Evolutionary conservation across 37 sponge, comb jelly and placozoan species (phyloP).

Genomic region (Eunapius fragilis): DNA sequence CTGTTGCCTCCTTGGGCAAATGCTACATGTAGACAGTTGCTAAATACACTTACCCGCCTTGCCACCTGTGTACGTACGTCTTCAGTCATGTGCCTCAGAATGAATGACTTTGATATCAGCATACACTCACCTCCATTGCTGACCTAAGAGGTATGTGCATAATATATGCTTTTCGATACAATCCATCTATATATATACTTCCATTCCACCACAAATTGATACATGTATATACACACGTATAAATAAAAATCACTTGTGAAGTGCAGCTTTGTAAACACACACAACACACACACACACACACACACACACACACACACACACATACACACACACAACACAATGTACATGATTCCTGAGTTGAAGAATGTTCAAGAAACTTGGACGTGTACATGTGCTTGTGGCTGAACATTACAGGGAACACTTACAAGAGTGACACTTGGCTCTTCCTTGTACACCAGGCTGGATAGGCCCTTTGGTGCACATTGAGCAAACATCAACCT

Average conservation of each 20-base stretch:
- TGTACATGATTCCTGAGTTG: too few relatives aligned
- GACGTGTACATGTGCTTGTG: not conserved
- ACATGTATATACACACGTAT: too few relatives aligned
- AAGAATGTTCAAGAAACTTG: not conserved
- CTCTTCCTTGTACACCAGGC: conserved; percentile 44
- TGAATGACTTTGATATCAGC: conserved; percentile 52
- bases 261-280: too few relatives aligned
- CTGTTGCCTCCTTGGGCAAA: too few relatives aligned
- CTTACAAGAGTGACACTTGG: conserved; percentile 69
- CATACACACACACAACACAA: too few relatives aligned
- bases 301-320: not conserved
- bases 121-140: conserved; percentile 73
- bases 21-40: too few relatives aligned
- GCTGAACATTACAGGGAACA: not conserved
- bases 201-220: too few relatives aligned
- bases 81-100: conserved; percentile 27
- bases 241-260: too few relatives aligned
- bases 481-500: not conserved
- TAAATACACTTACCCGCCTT: conserved; percentile 25
- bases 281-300: too few relatives aligned
- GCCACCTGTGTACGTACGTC: not conserved
- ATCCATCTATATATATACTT: too few relatives aligned
- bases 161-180: too few relatives aligned
- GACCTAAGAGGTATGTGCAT: conserved; percentile 25
- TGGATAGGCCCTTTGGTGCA: conserved; percentile 48